phyloP scores from a whole-genome alignment of 53 echinoderm and acorn worm genomes.

The Henricia sp. region DNA sequence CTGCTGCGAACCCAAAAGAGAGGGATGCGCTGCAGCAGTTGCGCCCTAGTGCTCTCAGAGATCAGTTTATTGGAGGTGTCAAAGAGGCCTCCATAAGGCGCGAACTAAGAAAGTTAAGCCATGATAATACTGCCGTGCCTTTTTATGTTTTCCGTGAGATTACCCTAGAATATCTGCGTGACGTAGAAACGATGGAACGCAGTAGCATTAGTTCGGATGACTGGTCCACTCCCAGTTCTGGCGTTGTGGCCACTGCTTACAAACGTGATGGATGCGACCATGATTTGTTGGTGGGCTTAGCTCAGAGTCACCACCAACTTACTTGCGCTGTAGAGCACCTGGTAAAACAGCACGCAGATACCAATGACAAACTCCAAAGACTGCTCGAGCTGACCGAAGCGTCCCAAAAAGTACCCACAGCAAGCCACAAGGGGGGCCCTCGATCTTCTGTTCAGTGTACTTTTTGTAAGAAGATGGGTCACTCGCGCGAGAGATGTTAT shows the following conservation, averaged over 20 bases:
- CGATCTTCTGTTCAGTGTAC: no score
- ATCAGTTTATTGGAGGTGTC: conserved; percentile 32
- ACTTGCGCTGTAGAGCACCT: background rate
- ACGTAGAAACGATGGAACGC: background rate
- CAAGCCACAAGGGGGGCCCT: no score
- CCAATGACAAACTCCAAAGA: background rate
- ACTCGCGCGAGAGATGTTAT: conserved; percentile 4
- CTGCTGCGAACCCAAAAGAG: conserved; percentile 18
- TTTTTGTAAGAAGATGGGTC: conserved; percentile 9
- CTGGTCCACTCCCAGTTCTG: background rate
- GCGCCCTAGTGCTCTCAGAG: conserved; percentile 11
- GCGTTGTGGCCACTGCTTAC: background rate
- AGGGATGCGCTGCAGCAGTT: conserved; percentile 14
- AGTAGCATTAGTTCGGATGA: background rate
- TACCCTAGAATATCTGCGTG: background rate
- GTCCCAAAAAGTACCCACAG: background rate
- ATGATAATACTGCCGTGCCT: conserved; percentile 4
- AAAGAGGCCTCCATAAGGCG: conserved; percentile 19
- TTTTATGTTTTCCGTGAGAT: background rate
- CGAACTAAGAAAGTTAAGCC: conserved; percentile 17
- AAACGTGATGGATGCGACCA: background rate
- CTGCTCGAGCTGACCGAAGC: background rate
- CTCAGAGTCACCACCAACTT: conserved; percentile 7
- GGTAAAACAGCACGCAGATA: background rate
- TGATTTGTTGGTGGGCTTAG: background rate